A percentile compares a stretch with the other conserved stretches of the same genome.
These are phyloP conservation scores for Hypanus sabinus DNA, from an alignment of 2,113 vertebrate genomes.

Conservation along the genomic window DNA sequence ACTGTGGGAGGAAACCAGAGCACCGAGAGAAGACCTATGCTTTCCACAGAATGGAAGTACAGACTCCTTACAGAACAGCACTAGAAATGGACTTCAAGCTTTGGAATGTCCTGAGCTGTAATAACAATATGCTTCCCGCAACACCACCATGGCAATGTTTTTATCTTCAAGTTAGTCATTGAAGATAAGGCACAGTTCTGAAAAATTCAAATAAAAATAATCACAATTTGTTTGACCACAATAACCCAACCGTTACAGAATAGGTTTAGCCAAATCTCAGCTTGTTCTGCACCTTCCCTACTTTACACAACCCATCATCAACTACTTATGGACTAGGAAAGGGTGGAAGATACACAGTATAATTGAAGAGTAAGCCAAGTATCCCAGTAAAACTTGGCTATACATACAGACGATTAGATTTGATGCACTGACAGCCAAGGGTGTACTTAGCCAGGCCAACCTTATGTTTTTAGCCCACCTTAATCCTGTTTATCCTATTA, in stretches of 20 bases:
- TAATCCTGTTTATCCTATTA: not conserved
- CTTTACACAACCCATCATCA: not conserved
- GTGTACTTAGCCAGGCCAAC: not conserved
- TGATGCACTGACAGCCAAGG: not conserved
- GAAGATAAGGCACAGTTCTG: not conserved
- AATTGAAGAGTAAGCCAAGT: not conserved
- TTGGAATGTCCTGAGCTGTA: too few species aligned
- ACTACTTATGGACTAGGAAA: not conserved
- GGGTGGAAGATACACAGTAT: not conserved
- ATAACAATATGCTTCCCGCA: too few species aligned
- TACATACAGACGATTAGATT: not conserved
- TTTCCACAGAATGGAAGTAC: too few species aligned
- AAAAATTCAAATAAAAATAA: not conserved
- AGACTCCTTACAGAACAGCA: too few species aligned
- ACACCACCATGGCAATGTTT: too few species aligned
- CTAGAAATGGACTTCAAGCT: too few species aligned
- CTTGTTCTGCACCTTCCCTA: not conserved
- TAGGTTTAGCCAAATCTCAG: not conserved
- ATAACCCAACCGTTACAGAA: not conserved
- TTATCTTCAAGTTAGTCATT: too few species aligned
- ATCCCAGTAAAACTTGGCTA: not conserved
- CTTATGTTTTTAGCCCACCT: not conserved
- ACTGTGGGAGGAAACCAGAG: too few species aligned
- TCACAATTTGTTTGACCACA: not conserved
- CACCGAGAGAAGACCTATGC: too few species aligned